Evolutionary conservation across 2,113 vertebrate species (phyloP).

Genomic region (Setophaga coronata): DNA sequence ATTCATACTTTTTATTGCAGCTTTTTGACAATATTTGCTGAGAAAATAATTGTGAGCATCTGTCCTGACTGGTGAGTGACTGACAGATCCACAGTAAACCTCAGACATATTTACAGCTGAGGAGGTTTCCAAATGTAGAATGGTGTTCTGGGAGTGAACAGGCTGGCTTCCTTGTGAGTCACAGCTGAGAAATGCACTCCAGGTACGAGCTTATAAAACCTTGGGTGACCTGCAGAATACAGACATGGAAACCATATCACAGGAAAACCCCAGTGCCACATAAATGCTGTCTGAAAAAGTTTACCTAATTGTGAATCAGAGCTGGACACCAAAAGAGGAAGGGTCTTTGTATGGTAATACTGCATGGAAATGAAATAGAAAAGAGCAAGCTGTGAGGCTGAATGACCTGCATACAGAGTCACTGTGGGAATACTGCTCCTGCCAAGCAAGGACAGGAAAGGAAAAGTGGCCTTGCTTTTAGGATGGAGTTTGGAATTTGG

Average conservation of each 20-base stretch:
- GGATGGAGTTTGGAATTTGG: neutral
- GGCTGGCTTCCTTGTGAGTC: neutral
- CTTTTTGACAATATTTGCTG: neutral
- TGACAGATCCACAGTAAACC: neutral
- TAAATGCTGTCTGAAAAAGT: slow-evolving; percentile 9
- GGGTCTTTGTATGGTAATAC: neutral
- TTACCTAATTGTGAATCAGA: slow-evolving; percentile 19
- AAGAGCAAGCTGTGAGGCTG: neutral
- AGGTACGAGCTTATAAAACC: slow-evolving; percentile 57
- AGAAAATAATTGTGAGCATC: slow-evolving; percentile 36
- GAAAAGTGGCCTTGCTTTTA: neutral
- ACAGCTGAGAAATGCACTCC: slow-evolving; percentile 32
- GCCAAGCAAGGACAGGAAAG: neutral
- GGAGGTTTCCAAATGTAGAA: slow-evolving; percentile 11
- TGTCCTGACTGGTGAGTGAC: neutral
- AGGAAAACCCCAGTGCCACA: slow-evolving; percentile 5
- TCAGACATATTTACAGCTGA: slow-evolving; percentile 18
- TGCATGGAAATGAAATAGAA: neutral
- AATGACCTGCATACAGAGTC: neutral
- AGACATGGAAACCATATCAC: neutral
- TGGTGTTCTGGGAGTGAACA: neutral
- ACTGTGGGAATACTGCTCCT: neutral
- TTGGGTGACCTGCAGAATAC: neutral
- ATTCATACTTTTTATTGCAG: neutral
- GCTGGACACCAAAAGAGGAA: neutral